Base-by-base conservation (phyloP, 2,113 vertebrate genomes). In the Callipepla californica region DNA sequence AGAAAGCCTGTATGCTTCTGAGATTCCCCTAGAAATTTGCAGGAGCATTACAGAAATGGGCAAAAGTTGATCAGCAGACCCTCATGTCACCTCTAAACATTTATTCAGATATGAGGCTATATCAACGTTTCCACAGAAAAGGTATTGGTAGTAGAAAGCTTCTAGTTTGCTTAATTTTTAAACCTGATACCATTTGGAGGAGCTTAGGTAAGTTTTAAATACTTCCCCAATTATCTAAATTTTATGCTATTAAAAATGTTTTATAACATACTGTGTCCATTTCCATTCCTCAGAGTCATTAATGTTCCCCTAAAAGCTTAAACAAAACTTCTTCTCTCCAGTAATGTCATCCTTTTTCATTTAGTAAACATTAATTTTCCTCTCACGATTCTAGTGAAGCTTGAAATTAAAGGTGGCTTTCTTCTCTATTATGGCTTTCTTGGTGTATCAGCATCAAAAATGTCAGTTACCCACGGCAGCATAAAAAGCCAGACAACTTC, bases 401-500 rank as follows among this genome's bases (percentile, higher is more conserved):
- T 95, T 96, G 93, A 96, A 95, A 96, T 96, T 94, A 95, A 95
- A 93, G 72, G 85, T 91, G 82, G 57, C 30, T 94, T 91, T 94
- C n/a, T 80, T 95, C 65, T 79, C 69, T 62, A 9, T 84, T 90
- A 75, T 10, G 47, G 30, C 66, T 90, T 92, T 67, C 73, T 91
- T 79, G 90, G 36, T 72, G n/a, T 88, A 69, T 50, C 72, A 74
- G 47, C 79, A 90, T 80, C 82, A 53, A 65, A 92, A 72, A n/a
- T 65, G 32, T 13, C 68, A 83, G 68, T 55, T 91, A 59, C 44
- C 59, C 77, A 70, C 21, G 65, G 87, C 38, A 85, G 51, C 55
- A 78, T 25, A 91, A 82, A 85, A 87, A 23, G 0, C 36, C 79
- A 86, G 85, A n/a, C 34, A 90, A 17, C 34, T 87, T 66, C 36